A percentile compares a stretch with the other conserved stretches of the same genome.
Conservation (phyloP, 2,888 invertebrate species). For the Drosophila trichaetosa region DNA sequence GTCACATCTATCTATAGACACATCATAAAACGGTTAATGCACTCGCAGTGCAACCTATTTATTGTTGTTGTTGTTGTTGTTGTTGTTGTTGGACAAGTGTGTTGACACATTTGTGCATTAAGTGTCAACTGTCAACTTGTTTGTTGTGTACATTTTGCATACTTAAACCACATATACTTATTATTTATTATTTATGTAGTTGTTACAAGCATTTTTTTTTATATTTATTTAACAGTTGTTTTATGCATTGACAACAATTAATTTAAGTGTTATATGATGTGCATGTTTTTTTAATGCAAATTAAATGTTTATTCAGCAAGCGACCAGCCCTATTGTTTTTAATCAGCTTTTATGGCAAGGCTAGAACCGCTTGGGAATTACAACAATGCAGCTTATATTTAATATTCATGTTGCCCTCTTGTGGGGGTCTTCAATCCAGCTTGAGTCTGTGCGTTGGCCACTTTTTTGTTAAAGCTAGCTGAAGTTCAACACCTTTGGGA, state of each 20-base stretch:
- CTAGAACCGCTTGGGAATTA: slow-evolving; percentile 29
- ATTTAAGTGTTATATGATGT: slow-evolving; percentile 27
- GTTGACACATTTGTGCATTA: slow-evolving; percentile 65
- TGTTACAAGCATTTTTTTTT: slow-evolving; percentile 18
- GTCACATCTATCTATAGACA: slow-evolving; percentile 32
- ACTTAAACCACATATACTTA: slow-evolving; percentile 18
- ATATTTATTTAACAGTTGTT: slow-evolving; percentile 21
- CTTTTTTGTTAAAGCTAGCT: not conserved
- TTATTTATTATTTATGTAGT: slow-evolving; percentile 12
- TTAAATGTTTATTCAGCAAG: slow-evolving; percentile 47
- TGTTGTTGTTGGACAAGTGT: slow-evolving; percentile 24
- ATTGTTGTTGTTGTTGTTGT: slow-evolving; percentile 17
- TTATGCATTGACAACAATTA: slow-evolving; percentile 36
- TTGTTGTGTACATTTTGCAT: slow-evolving; percentile 22
- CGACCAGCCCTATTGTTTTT: slow-evolving; percentile 4
- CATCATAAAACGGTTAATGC: slow-evolving; percentile 61
- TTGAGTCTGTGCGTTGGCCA: not conserved
- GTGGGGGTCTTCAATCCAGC: slow-evolving; percentile 18
- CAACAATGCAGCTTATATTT: slow-evolving; percentile 19
- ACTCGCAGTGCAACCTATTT: slow-evolving; percentile 50
- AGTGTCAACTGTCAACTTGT: slow-evolving; percentile 55
- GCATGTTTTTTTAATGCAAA: slow-evolving; percentile 37
- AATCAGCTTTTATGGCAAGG: slow-evolving; percentile 4
- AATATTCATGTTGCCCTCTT: slow-evolving; percentile 39
- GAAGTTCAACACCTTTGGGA: slow-evolving; percentile 13